Conservation (phyloP, 1,140 invertebrate genomes). For the Pygmarrhopalites habei region DNA sequence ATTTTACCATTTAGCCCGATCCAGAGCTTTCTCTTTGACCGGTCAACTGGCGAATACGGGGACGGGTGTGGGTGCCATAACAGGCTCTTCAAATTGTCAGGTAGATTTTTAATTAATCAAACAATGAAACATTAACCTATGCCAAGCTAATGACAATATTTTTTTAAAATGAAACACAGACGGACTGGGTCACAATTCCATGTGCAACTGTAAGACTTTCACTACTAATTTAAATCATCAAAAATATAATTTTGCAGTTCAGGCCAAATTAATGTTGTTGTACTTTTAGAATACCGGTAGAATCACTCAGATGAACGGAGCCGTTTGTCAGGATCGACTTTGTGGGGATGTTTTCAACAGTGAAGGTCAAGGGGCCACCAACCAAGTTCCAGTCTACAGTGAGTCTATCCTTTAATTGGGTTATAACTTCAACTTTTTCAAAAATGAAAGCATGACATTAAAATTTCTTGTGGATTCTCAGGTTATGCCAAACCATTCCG, state of each 20-base stretch:
- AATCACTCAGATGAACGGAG: conserved; percentile 38
- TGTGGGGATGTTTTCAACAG: conserved; percentile 64
- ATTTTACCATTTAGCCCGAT: conserved; percentile 6
- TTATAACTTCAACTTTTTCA: too few species aligned
- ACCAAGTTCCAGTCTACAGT: conserved; percentile 57
- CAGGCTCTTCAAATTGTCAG: conserved; percentile 50
- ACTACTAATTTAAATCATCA: too few species aligned
- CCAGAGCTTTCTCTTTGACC: conserved; percentile 58
- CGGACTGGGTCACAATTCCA: conserved; percentile 69
- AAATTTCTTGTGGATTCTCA: too few species aligned
- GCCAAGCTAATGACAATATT: too few species aligned
- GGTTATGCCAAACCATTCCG: conserved; percentile 70
- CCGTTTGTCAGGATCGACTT: conserved; percentile 59
- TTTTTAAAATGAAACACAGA: too few species aligned
- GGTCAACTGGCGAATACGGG: conserved; percentile 53
- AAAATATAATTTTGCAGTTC: too few species aligned
- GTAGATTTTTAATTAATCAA: too few species aligned
- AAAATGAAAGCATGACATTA: conserved; percentile 1
- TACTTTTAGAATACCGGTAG: conserved; percentile 58
- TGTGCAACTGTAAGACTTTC: too few species aligned
- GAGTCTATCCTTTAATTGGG: too few species aligned
- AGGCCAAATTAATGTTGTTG: too few species aligned
- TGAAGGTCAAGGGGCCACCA: conserved; percentile 48
- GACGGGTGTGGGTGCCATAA: conserved; percentile 43
- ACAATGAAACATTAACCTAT: too few species aligned